Evolutionary conservation across 2,797 vertebrate genomes (phyloP).

Genomic region (Linurgus olivaceus): DNA sequence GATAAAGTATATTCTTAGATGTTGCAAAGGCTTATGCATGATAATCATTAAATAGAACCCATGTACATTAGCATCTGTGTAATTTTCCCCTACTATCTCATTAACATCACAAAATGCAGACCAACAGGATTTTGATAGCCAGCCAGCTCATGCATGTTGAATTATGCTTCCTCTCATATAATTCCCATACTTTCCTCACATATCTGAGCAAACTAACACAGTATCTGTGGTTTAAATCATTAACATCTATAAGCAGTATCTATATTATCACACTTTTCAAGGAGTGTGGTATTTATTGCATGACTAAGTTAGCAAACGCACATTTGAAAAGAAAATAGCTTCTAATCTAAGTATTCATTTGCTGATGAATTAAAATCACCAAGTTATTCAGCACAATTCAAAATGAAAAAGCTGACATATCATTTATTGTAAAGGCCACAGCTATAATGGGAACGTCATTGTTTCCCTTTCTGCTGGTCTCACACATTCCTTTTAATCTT

Average conservation of each 20-base stretch:
- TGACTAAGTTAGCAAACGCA: slow-evolving; percentile 28
- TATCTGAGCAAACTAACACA: background rate
- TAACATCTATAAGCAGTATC: background rate
- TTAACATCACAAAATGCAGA: slow-evolving; percentile 20
- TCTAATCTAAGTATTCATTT: slow-evolving; percentile 64
- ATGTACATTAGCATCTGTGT: background rate
- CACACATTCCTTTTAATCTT: slow-evolving; percentile 67
- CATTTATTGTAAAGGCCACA: slow-evolving; percentile 57
- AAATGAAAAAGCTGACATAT: slow-evolving; percentile 65
- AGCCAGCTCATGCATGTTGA: background rate
- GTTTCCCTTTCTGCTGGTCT: slow-evolving; percentile 69
- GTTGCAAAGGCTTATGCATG: background rate
- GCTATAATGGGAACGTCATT: slow-evolving; percentile 59
- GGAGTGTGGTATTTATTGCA: slow-evolving; percentile 21
- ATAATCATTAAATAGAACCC: background rate
- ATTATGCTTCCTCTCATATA: background rate
- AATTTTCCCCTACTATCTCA: background rate
- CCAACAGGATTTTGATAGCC: background rate
- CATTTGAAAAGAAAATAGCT: slow-evolving; percentile 51
- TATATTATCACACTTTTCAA: background rate
- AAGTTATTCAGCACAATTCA: slow-evolving; percentile 65
- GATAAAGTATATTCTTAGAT: background rate
- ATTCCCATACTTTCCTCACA: background rate
- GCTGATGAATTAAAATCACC: slow-evolving; percentile 61
- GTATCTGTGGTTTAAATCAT: background rate